Conservation (phyloP, 2,888 invertebrate genomes). For the Chirona hameri region DNA sequence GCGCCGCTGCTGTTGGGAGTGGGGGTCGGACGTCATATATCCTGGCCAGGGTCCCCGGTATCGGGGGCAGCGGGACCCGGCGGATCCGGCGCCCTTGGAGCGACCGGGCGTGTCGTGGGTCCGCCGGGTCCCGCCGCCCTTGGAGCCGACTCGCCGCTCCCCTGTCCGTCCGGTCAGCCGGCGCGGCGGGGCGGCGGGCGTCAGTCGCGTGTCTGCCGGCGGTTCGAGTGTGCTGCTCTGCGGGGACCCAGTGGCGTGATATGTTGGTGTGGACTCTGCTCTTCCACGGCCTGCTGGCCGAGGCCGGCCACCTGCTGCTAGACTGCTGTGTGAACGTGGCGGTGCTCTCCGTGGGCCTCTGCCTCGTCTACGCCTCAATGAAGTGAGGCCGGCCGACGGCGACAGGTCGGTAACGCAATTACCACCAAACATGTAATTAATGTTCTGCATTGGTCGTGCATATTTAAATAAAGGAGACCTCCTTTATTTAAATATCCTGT, state of each 20-base stretch:
- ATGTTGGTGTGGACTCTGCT: background rate
- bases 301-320: background rate
- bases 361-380: background rate
- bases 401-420: too few relatives aligned
- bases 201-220: background rate
- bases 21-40: too few relatives aligned
- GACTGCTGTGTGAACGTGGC: background rate
- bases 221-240: background rate
- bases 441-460: too few relatives aligned
- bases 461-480: too few relatives aligned
- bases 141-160: background rate
- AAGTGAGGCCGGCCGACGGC: background rate
- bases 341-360: background rate
- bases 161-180: background rate
- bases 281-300: conserved; percentile 3
- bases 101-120: too few relatives aligned
- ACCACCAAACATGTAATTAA: too few relatives aligned
- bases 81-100: too few relatives aligned
- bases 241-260: background rate
- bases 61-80: too few relatives aligned
- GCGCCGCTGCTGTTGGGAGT: too few relatives aligned
- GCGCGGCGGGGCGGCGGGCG: background rate
- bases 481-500: too few relatives aligned
- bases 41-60: too few relatives aligned
- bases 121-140: too few relatives aligned